Conservation (phyloP, 2,888 invertebrate species). For the Gastrophysa polygoni region DNA sequence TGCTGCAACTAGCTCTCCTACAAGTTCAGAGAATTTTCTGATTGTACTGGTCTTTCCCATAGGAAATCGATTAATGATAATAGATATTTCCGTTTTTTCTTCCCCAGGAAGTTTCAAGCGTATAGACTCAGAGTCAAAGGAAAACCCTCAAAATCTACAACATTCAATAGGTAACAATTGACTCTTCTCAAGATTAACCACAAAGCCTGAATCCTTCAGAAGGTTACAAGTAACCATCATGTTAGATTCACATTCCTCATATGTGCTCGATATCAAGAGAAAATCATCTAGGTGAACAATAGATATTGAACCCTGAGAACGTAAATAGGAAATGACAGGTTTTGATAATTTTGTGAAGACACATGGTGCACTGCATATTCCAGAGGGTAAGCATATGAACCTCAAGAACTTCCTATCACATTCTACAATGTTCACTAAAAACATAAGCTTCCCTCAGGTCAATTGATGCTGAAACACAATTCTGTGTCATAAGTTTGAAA, state of each 20-base stretch:
- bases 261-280: constrained; percentile 2
- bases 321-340: constrained; percentile 4
- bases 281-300: constrained; percentile 11
- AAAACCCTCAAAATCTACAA: constrained; percentile 3
- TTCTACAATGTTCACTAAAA: no score
- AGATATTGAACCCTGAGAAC: constrained; percentile 9
- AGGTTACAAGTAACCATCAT: constrained; percentile 11
- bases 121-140: background rate
- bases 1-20: background rate
- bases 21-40: background rate
- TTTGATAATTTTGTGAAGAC: constrained; percentile 10
- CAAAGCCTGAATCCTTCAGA: background rate
- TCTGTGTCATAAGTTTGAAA: no score
- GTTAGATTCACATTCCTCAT: constrained; percentile 9
- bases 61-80: no score
- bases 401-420: background rate
- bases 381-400: background rate
- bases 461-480: no score
- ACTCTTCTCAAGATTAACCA: background rate
- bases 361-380: background rate
- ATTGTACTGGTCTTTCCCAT: background rate
- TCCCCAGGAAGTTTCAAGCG: background rate
- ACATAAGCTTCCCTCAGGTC: no score
- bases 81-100: background rate
- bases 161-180: constrained; percentile 1